Base-by-base conservation (phyloP, 2,888 invertebrate genomes). In the Phytoseiulus persimilis region DNA sequence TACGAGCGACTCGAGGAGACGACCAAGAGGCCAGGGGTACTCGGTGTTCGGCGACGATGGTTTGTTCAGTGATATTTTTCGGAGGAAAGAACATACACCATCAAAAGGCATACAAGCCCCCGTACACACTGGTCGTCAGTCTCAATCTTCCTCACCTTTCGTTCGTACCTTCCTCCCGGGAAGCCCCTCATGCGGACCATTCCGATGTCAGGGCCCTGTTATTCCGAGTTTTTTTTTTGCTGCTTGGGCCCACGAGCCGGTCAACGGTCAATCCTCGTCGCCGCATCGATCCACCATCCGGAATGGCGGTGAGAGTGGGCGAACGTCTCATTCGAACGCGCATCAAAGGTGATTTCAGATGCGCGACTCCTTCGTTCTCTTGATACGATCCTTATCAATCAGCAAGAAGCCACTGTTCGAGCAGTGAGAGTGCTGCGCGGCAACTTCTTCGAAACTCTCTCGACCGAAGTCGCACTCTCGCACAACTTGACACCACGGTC, bases 1-100 rank as follows among this genome's bases (percentile, higher is more conserved):
- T 87, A 87, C 45, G 87, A 87, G 87, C 39, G 33, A 87, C 87
- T 87, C 28, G 23, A 65, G 18, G 28, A 65, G 65, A 65, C 65
- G 65, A 65, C 14, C 65, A 65, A 28, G 65, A 65, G 65, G 65
- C 65, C 65, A 65, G 65, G 65, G 65, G 65, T 65, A 65, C 65
- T 65, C 65, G 65, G 65, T 65, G 65, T 65, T 65, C 65, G 18
- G 65, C 65, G 18, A 65, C 65, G 14, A 23, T 28, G 65, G 65
- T 65, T 65, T 65, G 65, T 65, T 65, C 65, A 65, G 65, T 65
- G 18, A 65, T 65, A 65, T 65, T 65, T 65, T 65, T 65, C 65
- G 18, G 18, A 65, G 65, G 28, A 65, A 65, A 65, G 18, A 65
- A 65, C 65, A 65, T 65, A 65, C 65, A 65, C 65, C 65, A 65